Percentiles rank a stretch among this genome's conserved stretches.
These are phyloP conservation scores for Agrotis ipsilon DNA, from an alignment of 2,888 invertebrate genomes.

Conservation along the genomic window DNA sequence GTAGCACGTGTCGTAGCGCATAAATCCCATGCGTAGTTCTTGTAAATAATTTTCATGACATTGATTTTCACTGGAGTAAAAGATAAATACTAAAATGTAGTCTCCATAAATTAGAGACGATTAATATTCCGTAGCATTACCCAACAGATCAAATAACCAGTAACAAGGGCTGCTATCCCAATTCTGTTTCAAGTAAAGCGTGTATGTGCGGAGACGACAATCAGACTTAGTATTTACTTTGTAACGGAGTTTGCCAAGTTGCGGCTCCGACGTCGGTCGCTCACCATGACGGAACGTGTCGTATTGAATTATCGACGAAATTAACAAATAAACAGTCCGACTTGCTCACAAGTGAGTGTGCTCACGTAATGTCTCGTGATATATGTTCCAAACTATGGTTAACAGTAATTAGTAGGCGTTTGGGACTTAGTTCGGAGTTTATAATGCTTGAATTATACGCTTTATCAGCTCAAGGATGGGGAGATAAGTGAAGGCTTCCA, in stretches of 20 bases:
- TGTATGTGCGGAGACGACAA: conserved; percentile 61
- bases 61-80: neutral
- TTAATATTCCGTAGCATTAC: conserved; percentile 29
- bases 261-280: conserved; percentile 58
- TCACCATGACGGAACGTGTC: conserved; percentile 61
- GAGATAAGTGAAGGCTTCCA: neutral
- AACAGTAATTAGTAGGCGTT: conserved; percentile 35
- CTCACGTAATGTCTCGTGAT: conserved; percentile 41
- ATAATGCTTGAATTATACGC: conserved; percentile 4
- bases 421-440: conserved; percentile 20
- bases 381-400: conserved; percentile 27
- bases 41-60: neutral
- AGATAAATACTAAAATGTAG: neutral
- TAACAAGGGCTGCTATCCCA: conserved; percentile 36
- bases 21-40: neutral
- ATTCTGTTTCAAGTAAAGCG: conserved; percentile 44
- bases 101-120: conserved; percentile 27
- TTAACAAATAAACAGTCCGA: conserved; percentile 63
- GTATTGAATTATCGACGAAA: conserved; percentile 71
- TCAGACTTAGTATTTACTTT: conserved; percentile 71
- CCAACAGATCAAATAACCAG: conserved; percentile 30
- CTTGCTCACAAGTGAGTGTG: conserved; percentile 31
- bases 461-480: conserved; percentile 9
- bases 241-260: conserved; percentile 71
- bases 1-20: neutral